Evolutionary conservation across 2,113 vertebrate species (phyloP).

Genomic region (Plotosus lineatus): DNA sequence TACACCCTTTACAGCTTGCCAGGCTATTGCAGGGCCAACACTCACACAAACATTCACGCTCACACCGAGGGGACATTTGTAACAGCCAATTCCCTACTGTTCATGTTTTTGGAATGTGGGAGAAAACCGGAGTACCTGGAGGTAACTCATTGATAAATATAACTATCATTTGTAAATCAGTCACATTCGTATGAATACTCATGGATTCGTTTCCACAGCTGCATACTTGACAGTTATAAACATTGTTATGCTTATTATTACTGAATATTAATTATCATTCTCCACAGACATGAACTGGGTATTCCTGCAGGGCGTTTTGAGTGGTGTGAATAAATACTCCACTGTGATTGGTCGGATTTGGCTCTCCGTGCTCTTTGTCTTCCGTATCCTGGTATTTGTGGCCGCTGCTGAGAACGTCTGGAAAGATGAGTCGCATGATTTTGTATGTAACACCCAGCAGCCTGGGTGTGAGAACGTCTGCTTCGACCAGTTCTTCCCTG

Average conservation of each 20-base stretch:
- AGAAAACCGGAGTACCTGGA: too few relatives aligned
- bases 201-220: too few relatives aligned
- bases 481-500: slow-evolving; percentile 86
- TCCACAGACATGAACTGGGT: slow-evolving; percentile 80
- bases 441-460: slow-evolving; percentile 82
- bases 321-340: slow-evolving; percentile 86
- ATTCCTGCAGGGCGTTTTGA: slow-evolving; percentile 79
- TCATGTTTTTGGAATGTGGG: too few relatives aligned
- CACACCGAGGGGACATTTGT: too few relatives aligned
- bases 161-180: background rate
- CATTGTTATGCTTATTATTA: background rate
- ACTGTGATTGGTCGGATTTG: slow-evolving; percentile 82
- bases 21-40: too few relatives aligned
- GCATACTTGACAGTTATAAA: too few relatives aligned
- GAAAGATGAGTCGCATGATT: slow-evolving; percentile 84
- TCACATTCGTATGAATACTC: background rate
- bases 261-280: background rate
- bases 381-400: slow-evolving; percentile 82
- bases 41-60: too few relatives aligned
- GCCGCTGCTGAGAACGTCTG: slow-evolving; percentile 84
- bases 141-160: too few relatives aligned
- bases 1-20: too few relatives aligned
- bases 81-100: too few relatives aligned
- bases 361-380: slow-evolving; percentile 81
- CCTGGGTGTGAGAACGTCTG: slow-evolving; percentile 87